Percentiles rank a stretch among this genome's conserved stretches.
Conservation (phyloP, 1,140 invertebrate genomes). For the Dendroctonus valens region DNA sequence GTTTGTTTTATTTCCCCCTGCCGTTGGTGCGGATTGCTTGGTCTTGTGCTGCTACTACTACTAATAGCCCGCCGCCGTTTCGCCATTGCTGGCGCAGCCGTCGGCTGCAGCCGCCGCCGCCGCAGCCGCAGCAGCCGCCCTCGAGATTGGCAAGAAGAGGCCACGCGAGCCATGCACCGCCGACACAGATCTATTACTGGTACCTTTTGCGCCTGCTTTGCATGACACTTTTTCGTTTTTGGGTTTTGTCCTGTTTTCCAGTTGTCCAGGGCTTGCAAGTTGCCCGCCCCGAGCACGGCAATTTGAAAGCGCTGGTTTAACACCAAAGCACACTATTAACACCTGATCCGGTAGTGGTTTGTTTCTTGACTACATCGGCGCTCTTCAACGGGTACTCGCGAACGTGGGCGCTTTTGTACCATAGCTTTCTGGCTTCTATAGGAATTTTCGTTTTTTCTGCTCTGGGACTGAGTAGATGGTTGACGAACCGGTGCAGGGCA, state of each 20-base stretch:
- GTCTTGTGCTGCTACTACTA: conserved; percentile 53
- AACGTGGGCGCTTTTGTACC: conserved; percentile 19
- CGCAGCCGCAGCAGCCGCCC: conserved; percentile 55
- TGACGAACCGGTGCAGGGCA: no score
- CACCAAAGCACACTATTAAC: conserved; percentile 32
- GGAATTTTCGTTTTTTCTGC: no score
- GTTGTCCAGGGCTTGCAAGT: not conserved
- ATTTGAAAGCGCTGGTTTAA: not conserved
- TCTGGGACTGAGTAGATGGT: no score
- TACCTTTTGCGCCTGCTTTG: conserved; percentile 68
- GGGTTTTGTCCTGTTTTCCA: conserved; percentile 1
- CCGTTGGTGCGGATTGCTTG: conserved; percentile 51
- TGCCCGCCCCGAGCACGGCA: conserved; percentile 5
- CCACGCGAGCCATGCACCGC: conserved; percentile 69
- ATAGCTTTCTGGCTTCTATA: conserved; percentile 5
- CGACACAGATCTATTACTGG: conserved; percentile 86
- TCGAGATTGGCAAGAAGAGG: conserved; percentile 84
- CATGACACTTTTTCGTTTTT: conserved; percentile 49
- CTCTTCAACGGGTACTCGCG: no score
- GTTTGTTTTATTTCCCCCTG: conserved; percentile 50
- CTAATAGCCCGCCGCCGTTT: conserved; percentile 56
- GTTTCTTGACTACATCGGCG: conserved; percentile 38
- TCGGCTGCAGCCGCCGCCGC: conserved; percentile 39
- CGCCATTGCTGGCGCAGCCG: conserved; percentile 54
- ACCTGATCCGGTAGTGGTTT: conserved; percentile 44